These are phyloP conservation scores for Fregata magnificens DNA, from an alignment of 2,113 vertebrate species.

Conservation along the genomic window DNA sequence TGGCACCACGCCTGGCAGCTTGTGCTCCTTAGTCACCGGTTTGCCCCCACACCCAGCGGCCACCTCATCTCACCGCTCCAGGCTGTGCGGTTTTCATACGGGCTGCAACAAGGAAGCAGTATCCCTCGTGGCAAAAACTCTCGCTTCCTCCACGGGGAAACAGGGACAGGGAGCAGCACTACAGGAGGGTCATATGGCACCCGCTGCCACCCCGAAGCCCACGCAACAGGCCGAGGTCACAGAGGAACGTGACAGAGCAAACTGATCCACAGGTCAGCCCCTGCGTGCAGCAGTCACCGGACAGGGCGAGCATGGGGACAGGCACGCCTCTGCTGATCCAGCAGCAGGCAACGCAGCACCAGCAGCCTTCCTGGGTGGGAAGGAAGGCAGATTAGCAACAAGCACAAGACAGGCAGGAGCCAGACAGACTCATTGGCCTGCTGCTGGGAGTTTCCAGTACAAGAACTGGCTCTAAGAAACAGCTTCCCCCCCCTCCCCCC, in stretches of 20 bases:
- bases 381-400: background rate
- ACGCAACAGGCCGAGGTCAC: no score
- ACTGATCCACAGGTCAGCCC: background rate
- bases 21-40: background rate
- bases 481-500: no score
- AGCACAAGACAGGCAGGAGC: conserved; percentile 38
- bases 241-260: fast-evolving
- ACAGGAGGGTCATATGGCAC: no score
- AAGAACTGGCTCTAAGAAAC: background rate
- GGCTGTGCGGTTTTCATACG: fast-evolving
- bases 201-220: background rate
- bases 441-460: background rate
- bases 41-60: background rate
- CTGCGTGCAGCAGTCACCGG: fast-evolving
- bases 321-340: background rate
- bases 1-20: background rate
- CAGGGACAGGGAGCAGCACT: fast-evolving
- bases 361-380: background rate
- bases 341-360: background rate
- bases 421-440: background rate
- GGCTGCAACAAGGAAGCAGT: background rate
- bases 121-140: background rate
- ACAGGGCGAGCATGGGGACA: background rate
- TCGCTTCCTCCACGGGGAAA: background rate
- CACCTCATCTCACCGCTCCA: background rate